These are phyloP conservation scores for Crypturellus undulatus DNA, from an alignment of 2,113 vertebrate genomes.

Conservation along the genomic window DNA sequence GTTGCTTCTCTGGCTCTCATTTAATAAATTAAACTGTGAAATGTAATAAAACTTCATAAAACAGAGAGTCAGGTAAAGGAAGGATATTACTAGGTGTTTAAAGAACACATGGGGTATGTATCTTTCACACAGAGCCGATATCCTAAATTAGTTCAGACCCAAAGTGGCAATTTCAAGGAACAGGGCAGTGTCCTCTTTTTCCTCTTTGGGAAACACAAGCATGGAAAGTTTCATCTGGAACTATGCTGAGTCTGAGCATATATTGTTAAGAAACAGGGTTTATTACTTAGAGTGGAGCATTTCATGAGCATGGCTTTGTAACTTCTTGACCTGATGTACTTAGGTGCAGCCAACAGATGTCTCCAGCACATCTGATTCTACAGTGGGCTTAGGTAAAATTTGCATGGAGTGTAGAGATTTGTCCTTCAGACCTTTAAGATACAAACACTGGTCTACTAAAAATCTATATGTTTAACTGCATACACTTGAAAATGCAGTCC, in stretches of 20 bases:
- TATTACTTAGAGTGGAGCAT: neutral
- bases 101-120: neutral
- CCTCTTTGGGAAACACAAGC: neutral
- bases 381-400: neutral
- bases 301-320: neutral
- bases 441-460: rapidly evolving
- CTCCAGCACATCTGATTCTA: neutral
- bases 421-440: neutral
- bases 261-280: neutral
- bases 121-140: neutral
- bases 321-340: neutral
- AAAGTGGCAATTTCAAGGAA: neutral
- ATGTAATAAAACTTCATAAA: neutral
- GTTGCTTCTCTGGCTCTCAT: neutral
- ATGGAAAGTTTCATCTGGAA: neutral
- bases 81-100: neutral
- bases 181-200: rapidly evolving
- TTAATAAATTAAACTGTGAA: neutral
- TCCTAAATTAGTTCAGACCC: neutral
- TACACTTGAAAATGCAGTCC: neutral
- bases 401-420: neutral
- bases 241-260: neutral
- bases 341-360: neutral
- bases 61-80: neutral
- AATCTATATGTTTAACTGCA: neutral